phyloP scores from a whole-genome alignment of 2,797 vertebrate species.

The Arremon aurantiirostris region DNA sequence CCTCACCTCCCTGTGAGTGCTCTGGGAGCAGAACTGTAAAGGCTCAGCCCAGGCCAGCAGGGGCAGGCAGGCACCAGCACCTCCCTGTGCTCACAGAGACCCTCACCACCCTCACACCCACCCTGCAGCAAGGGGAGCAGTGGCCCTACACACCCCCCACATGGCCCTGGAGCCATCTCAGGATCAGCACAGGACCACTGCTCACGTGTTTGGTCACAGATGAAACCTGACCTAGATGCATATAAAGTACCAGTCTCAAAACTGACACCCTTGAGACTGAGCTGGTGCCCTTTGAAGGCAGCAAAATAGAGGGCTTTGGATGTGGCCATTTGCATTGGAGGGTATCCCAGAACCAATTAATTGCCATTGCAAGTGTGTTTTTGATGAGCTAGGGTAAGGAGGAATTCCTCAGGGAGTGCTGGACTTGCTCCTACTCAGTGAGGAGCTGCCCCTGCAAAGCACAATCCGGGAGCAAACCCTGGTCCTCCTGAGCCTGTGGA shows the following conservation, averaged over 20 bases:
- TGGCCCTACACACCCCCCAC: background rate
- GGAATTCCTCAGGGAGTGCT: slow-evolving; percentile 3
- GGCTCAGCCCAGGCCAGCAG: background rate
- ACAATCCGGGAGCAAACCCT: background rate
- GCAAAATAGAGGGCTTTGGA: slow-evolving; percentile 31
- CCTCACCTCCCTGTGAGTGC: background rate
- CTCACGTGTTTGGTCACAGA: background rate
- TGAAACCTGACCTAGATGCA: slow-evolving; percentile 54
- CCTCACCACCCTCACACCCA: background rate
- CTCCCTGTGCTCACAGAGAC: background rate
- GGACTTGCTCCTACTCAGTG: background rate
- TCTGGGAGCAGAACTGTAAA: background rate
- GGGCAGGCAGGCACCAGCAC: background rate
- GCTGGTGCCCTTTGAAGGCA: slow-evolving; percentile 24
- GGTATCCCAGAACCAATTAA: slow-evolving; percentile 53
- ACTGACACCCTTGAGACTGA: background rate
- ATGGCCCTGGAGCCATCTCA: rapidly evolving
- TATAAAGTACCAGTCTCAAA: slow-evolving; percentile 39
- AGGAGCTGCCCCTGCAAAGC: background rate
- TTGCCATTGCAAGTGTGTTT: background rate
- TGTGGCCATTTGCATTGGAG: slow-evolving; percentile 40
- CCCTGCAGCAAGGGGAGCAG: background rate
- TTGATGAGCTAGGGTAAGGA: background rate
- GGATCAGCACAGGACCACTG: background rate
- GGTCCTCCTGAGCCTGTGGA: background rate